A percentile compares a stretch with the other conserved stretches of the same genome.
phyloP scores from a whole-genome alignment of 2,113 vertebrate species.

The Ailurus styani region DNA sequence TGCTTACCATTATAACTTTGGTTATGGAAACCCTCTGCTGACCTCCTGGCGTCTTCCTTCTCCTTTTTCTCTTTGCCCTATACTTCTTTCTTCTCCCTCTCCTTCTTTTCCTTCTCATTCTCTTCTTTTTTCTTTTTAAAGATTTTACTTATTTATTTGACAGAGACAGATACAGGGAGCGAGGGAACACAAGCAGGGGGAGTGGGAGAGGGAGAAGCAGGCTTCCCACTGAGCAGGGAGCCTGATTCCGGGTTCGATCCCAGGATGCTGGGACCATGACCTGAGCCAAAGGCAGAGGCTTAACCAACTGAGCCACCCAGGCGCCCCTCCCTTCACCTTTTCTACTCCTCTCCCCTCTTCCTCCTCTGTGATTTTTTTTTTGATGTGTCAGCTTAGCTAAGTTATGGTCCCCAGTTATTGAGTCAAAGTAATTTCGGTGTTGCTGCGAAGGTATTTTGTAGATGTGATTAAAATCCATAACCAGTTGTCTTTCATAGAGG shows the following conservation, averaged over 20 bases:
- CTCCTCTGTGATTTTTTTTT: not conserved
- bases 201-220: no score
- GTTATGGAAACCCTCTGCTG: not conserved
- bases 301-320: no score
- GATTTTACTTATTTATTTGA: no score
- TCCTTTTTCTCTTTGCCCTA: not conserved
- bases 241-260: rapidly evolving
- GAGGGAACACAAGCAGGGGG: no score
- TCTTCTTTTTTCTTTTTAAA: not conserved
- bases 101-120: not conserved
- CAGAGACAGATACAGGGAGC: no score
- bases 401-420: not conserved
- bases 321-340: not conserved
- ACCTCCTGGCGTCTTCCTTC: not conserved
- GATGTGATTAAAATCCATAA: not conserved
- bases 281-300: no score
- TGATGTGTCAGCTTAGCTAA: not conserved
- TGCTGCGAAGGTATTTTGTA: not conserved
- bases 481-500: not conserved
- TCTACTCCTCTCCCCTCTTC: not conserved
- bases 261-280: no score
- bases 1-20: not conserved
- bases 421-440: not conserved
- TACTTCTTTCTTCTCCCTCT: not conserved
- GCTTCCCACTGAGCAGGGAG: no score